Evolutionary conservation across 2,797 vertebrate genomes (phyloP).

Genomic region (Nannoperca australis): DNA sequence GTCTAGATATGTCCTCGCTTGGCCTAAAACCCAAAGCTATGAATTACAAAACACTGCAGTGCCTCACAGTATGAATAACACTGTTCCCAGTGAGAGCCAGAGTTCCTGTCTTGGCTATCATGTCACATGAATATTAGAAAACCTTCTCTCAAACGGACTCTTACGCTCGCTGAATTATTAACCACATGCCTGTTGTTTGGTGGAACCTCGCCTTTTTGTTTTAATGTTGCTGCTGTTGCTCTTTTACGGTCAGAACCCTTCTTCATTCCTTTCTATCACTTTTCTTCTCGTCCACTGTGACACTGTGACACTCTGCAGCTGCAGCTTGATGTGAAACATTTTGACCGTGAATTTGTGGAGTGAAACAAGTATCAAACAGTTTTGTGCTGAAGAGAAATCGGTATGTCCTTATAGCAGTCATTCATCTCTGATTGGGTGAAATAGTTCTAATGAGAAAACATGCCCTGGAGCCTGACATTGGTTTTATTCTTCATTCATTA

Average conservation of each 20-base stretch:
- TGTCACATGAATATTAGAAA: slow-evolving; percentile 84
- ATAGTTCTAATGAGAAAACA: slow-evolving; percentile 52
- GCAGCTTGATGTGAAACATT: slow-evolving; percentile 23
- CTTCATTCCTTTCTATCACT: slow-evolving; percentile 44
- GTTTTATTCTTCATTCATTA: slow-evolving; percentile 42
- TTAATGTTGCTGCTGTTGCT: slow-evolving; percentile 9
- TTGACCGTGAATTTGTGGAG: slow-evolving; percentile 25
- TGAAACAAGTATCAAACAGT: slow-evolving; percentile 22
- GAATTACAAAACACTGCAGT: slow-evolving; percentile 70
- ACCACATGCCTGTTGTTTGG: slow-evolving; percentile 70
- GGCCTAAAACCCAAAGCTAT: slow-evolving; percentile 66
- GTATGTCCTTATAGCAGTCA: slow-evolving; percentile 32
- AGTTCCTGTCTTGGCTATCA: slow-evolving; percentile 78
- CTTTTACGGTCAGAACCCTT: slow-evolving; percentile 45
- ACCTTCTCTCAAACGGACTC: slow-evolving; percentile 72
- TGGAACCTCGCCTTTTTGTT: slow-evolving; percentile 51
- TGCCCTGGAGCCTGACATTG: slow-evolving; percentile 27
- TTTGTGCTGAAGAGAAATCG: slow-evolving; percentile 36
- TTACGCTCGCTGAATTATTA: slow-evolving; percentile 79
- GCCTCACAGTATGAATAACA: slow-evolving; percentile 74
- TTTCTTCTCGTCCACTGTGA: slow-evolving; percentile 41
- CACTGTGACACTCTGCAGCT: slow-evolving; percentile 24
- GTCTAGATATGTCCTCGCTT: slow-evolving; percentile 53
- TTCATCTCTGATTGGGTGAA: slow-evolving; percentile 47
- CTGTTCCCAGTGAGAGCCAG: slow-evolving; percentile 64